phyloP scores from a whole-genome alignment of 2,113 vertebrate species.

The Scolopax mira region DNA sequence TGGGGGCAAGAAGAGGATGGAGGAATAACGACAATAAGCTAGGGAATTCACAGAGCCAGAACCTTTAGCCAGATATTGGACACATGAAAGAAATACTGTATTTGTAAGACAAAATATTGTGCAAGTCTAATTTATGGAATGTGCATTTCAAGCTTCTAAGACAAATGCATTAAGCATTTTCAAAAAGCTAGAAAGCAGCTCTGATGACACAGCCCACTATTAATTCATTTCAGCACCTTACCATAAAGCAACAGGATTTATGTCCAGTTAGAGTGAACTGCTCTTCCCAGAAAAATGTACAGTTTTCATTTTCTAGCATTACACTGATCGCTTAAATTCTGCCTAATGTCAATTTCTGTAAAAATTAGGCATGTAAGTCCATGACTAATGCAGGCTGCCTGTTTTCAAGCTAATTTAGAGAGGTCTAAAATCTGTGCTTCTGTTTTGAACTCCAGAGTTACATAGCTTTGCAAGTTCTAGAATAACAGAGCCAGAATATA shows the following conservation, averaged over 20 bases:
- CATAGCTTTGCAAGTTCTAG: not conserved
- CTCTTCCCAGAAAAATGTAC: not conserved
- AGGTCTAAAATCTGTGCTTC: not conserved
- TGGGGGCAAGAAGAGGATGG: not conserved
- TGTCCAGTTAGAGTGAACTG: not conserved
- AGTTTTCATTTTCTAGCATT: not conserved
- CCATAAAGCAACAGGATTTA: not conserved
- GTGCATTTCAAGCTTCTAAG: not conserved
- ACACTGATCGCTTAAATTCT: not conserved
- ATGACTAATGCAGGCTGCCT: not conserved
- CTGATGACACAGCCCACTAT: not conserved
- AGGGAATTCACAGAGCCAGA: not conserved
- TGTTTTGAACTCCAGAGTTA: not conserved
- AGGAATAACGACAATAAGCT: not conserved
- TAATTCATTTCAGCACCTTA: not conserved
- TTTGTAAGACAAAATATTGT: not conserved
- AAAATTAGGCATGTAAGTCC: not conserved
- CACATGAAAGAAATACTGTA: not conserved
- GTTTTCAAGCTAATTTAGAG: not conserved
- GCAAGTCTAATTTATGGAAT: not conserved
- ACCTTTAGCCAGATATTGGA: not conserved
- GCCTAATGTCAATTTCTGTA: not conserved
- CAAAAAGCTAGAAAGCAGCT: not conserved
- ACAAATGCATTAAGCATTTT: not conserved
- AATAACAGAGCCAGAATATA: not conserved